Base-by-base conservation (phyloP, 2,113 vertebrate species). In the Zapus hudsonius region DNA sequence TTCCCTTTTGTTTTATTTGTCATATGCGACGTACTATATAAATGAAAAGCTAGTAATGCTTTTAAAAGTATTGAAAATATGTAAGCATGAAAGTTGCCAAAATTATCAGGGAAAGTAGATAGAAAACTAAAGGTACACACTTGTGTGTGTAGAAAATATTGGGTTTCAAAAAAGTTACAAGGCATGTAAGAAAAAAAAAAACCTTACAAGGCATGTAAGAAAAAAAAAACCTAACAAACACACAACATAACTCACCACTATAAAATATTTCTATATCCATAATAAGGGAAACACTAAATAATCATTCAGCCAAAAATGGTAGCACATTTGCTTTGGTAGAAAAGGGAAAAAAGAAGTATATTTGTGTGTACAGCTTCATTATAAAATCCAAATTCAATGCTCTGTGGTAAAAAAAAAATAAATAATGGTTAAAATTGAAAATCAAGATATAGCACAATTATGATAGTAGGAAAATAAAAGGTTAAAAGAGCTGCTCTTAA, bases 391-490 rank as follows among this genome's bases (percentile, higher is more conserved):
- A 81, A 86, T 75, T 69, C 87, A 64, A 66, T 88, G 3, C 4
- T 87, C 4, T 66, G 33, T 69, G 72, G 64, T 67, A 83, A 16
- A 83, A 95, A 95, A 78, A 92, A 23, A 82, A 89, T 64, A 78
- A 93, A 69, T 66, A 76, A 36, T 70, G 2, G 13, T 22, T 95
- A 82, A 93, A 75, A 63, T 17, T 63, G 7, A 92, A 94, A 91
- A 76, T 38, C 11, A 76, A 89, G 25, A 84, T 88, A 84, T 25
- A 75, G n/a, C 25, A 66, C 7, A 76, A 87, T 63, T 74, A 42
- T 81, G 0, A 64, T 81, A 89, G 92, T 3, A 6, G 22, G 5
- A 25, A 91, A 79, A 52, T 66, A 11, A 64, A n/a, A 67, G 11
- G 29, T 67, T 85, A 72, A 87, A 89, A 11, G 27, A 67, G 44